A percentile compares a stretch with the other conserved stretches of the same genome.
phyloP scores from a whole-genome alignment of 2,113 vertebrate species.

The Acinonyx jubatus region DNA sequence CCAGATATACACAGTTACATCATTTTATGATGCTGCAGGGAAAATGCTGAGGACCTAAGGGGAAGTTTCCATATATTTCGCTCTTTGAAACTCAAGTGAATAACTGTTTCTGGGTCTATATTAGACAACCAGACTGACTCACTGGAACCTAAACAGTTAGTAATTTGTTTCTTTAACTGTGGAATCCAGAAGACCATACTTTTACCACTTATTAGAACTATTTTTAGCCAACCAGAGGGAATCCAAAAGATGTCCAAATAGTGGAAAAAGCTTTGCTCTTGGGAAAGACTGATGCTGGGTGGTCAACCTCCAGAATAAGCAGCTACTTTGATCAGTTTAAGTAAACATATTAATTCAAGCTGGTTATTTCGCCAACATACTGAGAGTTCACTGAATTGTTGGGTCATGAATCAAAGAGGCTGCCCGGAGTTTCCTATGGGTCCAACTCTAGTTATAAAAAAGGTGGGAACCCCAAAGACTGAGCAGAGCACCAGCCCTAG shows the following conservation, averaged over 20 bases:
- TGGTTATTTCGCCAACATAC: background rate
- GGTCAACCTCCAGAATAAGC: background rate
- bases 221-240: constrained; percentile 49
- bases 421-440: background rate
- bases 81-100: constrained; percentile 43
- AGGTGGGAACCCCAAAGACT: background rate
- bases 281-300: background rate
- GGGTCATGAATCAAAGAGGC: background rate
- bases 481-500: fast-evolving
- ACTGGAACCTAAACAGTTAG: background rate
- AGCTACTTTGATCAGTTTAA: background rate
- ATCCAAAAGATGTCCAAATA: background rate
- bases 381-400: background rate
- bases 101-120: background rate
- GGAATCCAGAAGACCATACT: background rate
- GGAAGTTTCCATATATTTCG: constrained; percentile 41
- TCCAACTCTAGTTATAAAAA: background rate
- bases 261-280: background rate
- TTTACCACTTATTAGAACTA: constrained; percentile 42
- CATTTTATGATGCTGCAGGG: background rate
- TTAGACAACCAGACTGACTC: constrained; percentile 45
- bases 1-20: background rate
- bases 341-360: background rate
- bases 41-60: background rate
- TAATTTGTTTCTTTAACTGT: constrained; percentile 33